A percentile compares a stretch with the other conserved stretches of the same genome.
Evolutionary conservation across 2,113 vertebrate genomes (phyloP).

Genomic region (Synchiropus splendidus): DNA sequence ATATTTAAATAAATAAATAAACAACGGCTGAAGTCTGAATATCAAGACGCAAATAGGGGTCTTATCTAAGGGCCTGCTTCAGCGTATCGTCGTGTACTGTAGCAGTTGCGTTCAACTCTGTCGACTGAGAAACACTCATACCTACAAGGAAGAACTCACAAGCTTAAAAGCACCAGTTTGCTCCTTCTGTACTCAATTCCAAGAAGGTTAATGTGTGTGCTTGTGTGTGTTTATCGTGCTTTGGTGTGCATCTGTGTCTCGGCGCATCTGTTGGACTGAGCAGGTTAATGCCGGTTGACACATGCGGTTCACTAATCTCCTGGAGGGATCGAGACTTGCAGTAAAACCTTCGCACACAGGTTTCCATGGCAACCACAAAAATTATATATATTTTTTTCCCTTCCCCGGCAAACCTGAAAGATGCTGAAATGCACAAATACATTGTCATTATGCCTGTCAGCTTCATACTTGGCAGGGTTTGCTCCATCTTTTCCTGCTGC

Average conservation of each 20-base stretch:
- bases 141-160: constrained; percentile 2
- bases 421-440: constrained; percentile 62
- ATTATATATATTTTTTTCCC: constrained; percentile 50
- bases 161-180: constrained; percentile 11
- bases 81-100: too few relatives aligned
- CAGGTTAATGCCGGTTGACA: constrained; percentile 65
- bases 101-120: too few relatives aligned
- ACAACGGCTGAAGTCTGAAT: too few relatives aligned
- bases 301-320: constrained; percentile 60
- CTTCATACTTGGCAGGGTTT: constrained; percentile 50
- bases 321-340: constrained; percentile 56
- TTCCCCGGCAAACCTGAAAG: constrained; percentile 38
- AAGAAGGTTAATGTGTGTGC: constrained; percentile 29
- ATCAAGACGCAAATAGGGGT: too few relatives aligned
- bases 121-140: too few relatives aligned
- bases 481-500: constrained; percentile 35
- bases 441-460: constrained; percentile 56
- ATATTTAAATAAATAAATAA: too few relatives aligned
- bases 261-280: constrained; percentile 45
- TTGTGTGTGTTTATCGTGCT: constrained; percentile 24
- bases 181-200: constrained; percentile 6
- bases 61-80: too few relatives aligned
- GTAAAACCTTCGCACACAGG: constrained; percentile 54
- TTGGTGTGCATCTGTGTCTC: constrained; percentile 21
- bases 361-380: constrained; percentile 69